Conservation (phyloP, 1,140 invertebrate genomes). For the Trichoplusia ni region DNA sequence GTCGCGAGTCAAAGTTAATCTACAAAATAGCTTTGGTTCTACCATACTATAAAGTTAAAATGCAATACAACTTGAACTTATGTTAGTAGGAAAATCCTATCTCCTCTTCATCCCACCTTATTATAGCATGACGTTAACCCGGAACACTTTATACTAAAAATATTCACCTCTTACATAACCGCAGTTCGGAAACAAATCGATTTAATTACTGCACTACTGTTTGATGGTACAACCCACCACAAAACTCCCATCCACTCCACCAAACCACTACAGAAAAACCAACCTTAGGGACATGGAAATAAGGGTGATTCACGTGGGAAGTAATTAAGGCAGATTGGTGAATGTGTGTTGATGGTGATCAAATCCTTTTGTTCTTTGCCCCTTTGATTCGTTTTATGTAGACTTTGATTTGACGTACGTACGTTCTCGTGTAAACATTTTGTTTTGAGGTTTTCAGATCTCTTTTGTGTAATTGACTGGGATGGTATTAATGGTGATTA, state of each 20-base stretch:
- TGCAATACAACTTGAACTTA: too few species aligned
- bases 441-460: constrained; percentile 5
- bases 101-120: too few species aligned
- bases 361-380: constrained; percentile 25
- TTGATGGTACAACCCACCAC: background rate
- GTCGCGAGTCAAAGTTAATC: too few species aligned
- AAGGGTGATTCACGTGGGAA: background rate
- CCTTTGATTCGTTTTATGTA: constrained; percentile 20
- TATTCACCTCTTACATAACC: constrained; percentile 8
- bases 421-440: constrained; percentile 1
- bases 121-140: too few species aligned
- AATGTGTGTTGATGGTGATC: background rate
- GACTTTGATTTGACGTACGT: constrained; percentile 30
- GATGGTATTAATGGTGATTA: constrained; percentile 4
- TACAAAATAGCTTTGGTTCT: too few species aligned
- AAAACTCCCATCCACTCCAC: background rate
- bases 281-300: too few species aligned
- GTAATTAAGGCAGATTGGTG: background rate
- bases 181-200: background rate
- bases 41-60: too few species aligned
- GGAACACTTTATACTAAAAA: too few species aligned
- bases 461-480: constrained; percentile 10
- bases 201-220: constrained; percentile 13
- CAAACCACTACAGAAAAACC: too few species aligned
- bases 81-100: too few species aligned